Percentiles rank a stretch among this genome's conserved stretches.
Conservation (phyloP, 2,888 invertebrate genomes). For the Tetheella fluctuosa region DNA sequence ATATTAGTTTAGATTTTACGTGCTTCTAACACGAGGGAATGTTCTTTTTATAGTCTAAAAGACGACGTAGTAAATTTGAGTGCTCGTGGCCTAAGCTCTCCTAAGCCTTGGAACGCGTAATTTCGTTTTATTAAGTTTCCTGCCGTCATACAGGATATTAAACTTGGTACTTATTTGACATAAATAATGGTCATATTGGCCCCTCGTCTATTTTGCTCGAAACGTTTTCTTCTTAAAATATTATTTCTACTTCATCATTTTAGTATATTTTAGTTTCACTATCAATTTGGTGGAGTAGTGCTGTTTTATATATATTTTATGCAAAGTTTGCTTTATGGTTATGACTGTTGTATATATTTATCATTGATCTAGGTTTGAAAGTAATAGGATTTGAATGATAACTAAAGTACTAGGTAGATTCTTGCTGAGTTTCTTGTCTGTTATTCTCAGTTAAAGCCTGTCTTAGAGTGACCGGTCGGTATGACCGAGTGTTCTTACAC, state of each 20-base stretch:
- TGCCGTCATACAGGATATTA: conserved; percentile 51
- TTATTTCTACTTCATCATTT: background rate
- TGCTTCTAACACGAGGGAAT: conserved; percentile 55
- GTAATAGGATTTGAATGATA: too few relatives aligned
- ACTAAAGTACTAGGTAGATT: too few relatives aligned
- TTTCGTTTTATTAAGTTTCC: conserved; percentile 71
- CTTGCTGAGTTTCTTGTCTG: too few relatives aligned
- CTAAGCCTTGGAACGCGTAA: conserved; percentile 56
- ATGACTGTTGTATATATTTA: too few relatives aligned
- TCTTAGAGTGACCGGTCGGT: too few relatives aligned
- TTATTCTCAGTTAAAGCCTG: too few relatives aligned
- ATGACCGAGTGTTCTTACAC: too few relatives aligned
- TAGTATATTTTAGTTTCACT: background rate
- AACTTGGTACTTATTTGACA: conserved; percentile 42
- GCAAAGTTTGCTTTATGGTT: too few relatives aligned
- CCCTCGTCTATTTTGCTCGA: background rate
- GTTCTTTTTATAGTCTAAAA: conserved; percentile 64
- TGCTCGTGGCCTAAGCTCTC: conserved; percentile 52
- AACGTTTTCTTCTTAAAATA: background rate
- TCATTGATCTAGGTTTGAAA: too few relatives aligned
- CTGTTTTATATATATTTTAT: background rate
- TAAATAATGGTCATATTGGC: conserved; percentile 27
- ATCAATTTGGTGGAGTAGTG: too few relatives aligned
- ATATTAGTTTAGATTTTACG: conserved; percentile 47
- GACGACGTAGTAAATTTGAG: conserved; percentile 68